Evolutionary conservation across 2,888 invertebrate genomes (phyloP), one percentile per base, ranked within the genome.

Genomic region (Macaria liturata): DNA sequence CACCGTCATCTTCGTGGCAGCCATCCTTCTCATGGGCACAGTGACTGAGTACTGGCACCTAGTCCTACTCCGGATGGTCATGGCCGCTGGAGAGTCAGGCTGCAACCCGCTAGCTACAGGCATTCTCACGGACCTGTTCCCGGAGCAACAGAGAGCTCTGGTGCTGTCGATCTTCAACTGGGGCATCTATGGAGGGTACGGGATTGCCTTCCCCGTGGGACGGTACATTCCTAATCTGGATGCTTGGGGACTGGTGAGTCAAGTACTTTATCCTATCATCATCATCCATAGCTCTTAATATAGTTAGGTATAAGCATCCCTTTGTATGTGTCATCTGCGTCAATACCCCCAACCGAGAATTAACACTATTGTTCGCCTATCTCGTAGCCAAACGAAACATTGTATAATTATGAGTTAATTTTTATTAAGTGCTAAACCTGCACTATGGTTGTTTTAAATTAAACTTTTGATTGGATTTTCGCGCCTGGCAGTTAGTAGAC

Each of bases 161-260:
- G 98, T 98, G 9, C 95, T 98, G 93, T 97, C 98, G 0, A 95
- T 98, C 63, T 98, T 98, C 92, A 98, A 98, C 85, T 98, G 98
- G 98, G 98, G 98, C 8, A 98, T 98, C 68, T 98, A 98, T 77
- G 97, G 98, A 39, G 98, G 98, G 3, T 98, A 98, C 72, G 98
- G 98, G 47, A 95, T 98, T 65, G 97, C 98, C 0, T 98, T 98
- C 80, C 98, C 98, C 0, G 95, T 98, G 4, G 98, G 98, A 0
- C 94, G 97, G 68, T 97, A 97, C 72, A 93, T 97, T 9, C 96
- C 97, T 0, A 89, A 93, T 34, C 66, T 95, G 45, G 95, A 97
- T 72, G 93, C 95, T 59, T 96, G 95, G 93, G 94, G 94, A 64
- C 81, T 96, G 90, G 95, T 95, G 78, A 89, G 92, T 87, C 48